Evolutionary conservation across 1,140 invertebrate species (phyloP).

Genomic region (Agrypnia vestita): DNA sequence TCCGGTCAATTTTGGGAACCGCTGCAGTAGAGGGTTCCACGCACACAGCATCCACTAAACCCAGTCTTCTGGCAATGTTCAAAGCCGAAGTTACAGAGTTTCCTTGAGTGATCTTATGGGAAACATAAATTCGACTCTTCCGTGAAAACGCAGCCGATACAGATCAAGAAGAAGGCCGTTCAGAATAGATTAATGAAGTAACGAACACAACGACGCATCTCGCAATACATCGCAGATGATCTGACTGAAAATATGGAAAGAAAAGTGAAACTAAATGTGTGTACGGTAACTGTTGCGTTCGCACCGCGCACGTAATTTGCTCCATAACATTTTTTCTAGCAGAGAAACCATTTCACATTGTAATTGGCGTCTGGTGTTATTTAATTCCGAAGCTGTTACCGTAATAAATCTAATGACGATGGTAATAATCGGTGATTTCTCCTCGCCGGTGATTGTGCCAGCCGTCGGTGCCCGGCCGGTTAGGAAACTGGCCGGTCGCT

Average conservation of each 20-base stretch:
- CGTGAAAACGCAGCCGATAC: no score
- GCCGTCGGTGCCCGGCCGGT: not conserved
- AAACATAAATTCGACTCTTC: no score
- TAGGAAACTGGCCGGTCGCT: not conserved
- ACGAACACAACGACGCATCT: no score
- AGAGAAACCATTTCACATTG: constrained; percentile 13
- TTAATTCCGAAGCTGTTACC: constrained; percentile 31
- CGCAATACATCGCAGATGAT: not conserved
- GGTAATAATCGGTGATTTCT: constrained; percentile 7
- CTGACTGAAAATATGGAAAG: not conserved
- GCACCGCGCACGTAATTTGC: not conserved
- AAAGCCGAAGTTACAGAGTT: no score
- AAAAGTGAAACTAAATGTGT: constrained; percentile 18
- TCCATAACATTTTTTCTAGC: constrained; percentile 14
- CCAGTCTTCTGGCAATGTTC: no score
- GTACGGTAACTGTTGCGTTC: not conserved
- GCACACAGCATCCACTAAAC: no score
- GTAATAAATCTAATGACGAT: constrained; percentile 10
- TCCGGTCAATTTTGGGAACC: no score
- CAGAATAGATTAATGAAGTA: no score
- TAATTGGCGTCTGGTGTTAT: constrained; percentile 39
- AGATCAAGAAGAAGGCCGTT: no score
- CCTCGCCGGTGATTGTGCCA: constrained; percentile 17
- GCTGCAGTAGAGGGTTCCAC: no score
- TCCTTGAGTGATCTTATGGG: no score